Evolutionary conservation across 1,140 invertebrate genomes (phyloP).

Genomic region (Leptinotarsa undecemlineata): DNA sequence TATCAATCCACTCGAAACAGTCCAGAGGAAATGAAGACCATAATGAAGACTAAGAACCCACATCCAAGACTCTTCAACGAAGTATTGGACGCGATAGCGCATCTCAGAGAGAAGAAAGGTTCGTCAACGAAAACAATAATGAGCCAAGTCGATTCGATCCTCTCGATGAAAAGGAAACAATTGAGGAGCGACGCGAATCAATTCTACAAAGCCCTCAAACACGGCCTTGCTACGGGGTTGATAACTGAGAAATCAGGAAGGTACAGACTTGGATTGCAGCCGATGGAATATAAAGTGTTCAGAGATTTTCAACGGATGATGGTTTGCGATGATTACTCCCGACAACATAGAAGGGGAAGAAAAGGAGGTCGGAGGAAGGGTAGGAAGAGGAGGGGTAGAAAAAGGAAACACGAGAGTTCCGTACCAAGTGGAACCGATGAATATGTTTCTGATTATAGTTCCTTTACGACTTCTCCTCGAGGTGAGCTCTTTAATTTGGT

Average conservation of each 20-base stretch:
- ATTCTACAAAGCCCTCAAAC: conserved; percentile 9
- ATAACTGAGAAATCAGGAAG: conserved; percentile 7
- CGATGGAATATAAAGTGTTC: conserved; percentile 12
- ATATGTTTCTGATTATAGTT: neutral
- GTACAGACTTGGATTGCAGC: conserved; percentile 9
- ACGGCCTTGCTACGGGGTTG: neutral
- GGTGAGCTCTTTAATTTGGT: neutral
- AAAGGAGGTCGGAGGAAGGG: neutral
- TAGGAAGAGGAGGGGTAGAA: neutral
- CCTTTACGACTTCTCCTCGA: neutral
- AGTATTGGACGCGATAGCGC: conserved; percentile 12
- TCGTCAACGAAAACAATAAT: conserved; percentile 6
- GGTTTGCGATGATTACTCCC: neutral
- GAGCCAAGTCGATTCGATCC: conserved; percentile 13
- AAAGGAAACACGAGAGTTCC: neutral
- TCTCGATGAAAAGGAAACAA: neutral
- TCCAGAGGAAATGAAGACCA: neutral
- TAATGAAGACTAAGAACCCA: neutral
- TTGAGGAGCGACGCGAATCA: conserved; percentile 12
- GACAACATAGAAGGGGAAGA: neutral
- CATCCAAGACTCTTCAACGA: conserved; percentile 16
- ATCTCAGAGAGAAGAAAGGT: neutral
- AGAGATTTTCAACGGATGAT: conserved; percentile 3
- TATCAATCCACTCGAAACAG: too few relatives aligned
- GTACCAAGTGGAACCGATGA: conserved; percentile 5